phyloP scores from a whole-genome alignment of 2,888 invertebrate genomes.

The Philonicus albiceps region DNA sequence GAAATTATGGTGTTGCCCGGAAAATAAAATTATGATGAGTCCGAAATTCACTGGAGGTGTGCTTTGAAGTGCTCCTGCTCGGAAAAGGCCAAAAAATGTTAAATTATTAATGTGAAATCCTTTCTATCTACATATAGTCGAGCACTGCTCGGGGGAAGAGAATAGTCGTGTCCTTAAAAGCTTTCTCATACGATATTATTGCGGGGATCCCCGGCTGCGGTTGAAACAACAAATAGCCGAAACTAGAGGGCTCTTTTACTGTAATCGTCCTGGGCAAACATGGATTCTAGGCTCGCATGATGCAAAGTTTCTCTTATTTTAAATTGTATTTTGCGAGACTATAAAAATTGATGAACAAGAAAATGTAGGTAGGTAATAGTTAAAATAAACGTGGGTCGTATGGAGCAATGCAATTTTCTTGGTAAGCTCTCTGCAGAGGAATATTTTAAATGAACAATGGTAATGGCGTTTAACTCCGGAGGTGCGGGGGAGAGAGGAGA shows the following conservation, averaged over 20 bases:
- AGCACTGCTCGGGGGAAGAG: neutral
- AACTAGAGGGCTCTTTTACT: neutral
- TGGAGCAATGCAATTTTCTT: neutral
- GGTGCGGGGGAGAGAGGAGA: too few relatives aligned
- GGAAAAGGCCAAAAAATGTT: neutral
- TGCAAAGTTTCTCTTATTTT: neutral
- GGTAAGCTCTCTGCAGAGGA: neutral
- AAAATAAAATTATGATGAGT: conserved; percentile 19
- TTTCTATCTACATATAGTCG: neutral
- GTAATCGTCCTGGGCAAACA: neutral
- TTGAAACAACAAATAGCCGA: conserved; percentile 17
- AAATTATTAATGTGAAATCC: neutral
- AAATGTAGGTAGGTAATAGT: conserved; percentile 17
- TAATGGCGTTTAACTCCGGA: neutral
- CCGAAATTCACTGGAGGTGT: neutral
- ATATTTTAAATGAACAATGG: neutral
- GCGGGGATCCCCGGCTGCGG: neutral
- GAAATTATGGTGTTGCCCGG: neutral
- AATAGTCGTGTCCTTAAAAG: conserved; percentile 1
- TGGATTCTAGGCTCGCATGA: neutral
- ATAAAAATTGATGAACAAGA: conserved; percentile 25
- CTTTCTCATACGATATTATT: conserved; percentile 11
- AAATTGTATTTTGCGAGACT: conserved; percentile 9
- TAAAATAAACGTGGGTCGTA: neutral
- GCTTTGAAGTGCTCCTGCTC: conserved; percentile 6